A percentile compares a stretch with the other conserved stretches of the same genome.
Evolutionary conservation across 2,888 invertebrate species (phyloP).

Genomic region (Mystacides longicornis): DNA sequence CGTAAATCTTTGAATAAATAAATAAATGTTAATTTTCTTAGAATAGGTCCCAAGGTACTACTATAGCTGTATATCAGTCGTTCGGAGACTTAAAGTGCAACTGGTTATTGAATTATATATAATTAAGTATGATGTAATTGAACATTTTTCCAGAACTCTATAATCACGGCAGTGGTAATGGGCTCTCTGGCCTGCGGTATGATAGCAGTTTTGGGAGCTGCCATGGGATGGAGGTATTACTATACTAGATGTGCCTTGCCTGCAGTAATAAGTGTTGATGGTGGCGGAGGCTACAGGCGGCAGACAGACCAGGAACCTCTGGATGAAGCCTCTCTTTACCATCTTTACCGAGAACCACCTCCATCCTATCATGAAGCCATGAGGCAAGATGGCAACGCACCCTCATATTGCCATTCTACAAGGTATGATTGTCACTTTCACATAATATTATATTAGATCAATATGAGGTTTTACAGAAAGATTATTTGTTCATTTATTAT

Average conservation of each 20-base stretch:
- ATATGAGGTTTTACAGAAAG: too few species aligned
- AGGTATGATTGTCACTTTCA: slow-evolving; percentile 9
- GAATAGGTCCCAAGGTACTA: too few species aligned
- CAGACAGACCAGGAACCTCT: slow-evolving; percentile 19
- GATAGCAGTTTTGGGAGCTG: slow-evolving; percentile 19
- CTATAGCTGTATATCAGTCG: too few species aligned
- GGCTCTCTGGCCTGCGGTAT: slow-evolving; percentile 22
- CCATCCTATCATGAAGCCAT: slow-evolving; percentile 24
- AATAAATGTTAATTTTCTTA: too few species aligned
- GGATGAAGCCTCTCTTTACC: slow-evolving; percentile 23
- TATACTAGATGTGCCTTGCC: slow-evolving; percentile 4
- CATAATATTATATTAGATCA: too few species aligned
- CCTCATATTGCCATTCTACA: slow-evolving; percentile 21
- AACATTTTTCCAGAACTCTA: slow-evolving; percentile 20
- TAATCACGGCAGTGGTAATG: slow-evolving; percentile 22
- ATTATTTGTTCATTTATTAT: too few species aligned
- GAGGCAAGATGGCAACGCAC: slow-evolving; percentile 21
- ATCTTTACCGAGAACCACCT: slow-evolving; percentile 23
- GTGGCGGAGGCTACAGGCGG: slow-evolving; percentile 9
- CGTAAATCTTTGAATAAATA: too few species aligned
- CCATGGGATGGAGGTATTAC: slow-evolving; percentile 21
- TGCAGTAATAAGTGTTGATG: slow-evolving; percentile 7
- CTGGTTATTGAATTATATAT: too few species aligned
- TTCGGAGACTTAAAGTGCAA: too few species aligned
- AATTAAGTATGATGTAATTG: too few species aligned